Percentiles rank a stretch among this genome's conserved stretches.
These are phyloP conservation scores for Anthoscopus minutus DNA, from an alignment of 2,113 vertebrate genomes.

Conservation along the genomic window DNA sequence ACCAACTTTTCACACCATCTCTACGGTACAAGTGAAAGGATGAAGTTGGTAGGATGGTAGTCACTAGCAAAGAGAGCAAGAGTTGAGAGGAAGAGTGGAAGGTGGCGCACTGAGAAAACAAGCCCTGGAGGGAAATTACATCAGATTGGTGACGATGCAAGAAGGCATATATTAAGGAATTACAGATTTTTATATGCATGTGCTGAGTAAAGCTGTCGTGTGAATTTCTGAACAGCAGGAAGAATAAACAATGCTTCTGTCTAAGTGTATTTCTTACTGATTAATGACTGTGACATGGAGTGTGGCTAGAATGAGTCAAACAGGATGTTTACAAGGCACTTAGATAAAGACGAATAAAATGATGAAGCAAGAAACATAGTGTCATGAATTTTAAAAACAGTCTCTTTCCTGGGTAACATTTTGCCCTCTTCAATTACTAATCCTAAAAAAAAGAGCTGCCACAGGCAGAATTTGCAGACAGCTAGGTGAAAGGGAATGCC, in stretches of 20 bases:
- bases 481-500: neutral
- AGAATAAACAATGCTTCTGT: neutral
- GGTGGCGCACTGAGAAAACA: neutral
- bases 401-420: neutral
- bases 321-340: neutral
- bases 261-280: neutral
- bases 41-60: neutral
- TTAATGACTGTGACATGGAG: neutral
- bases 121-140: neutral
- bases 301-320: neutral
- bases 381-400: neutral
- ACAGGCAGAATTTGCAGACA: neutral
- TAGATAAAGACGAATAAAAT: neutral
- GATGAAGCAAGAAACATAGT: neutral
- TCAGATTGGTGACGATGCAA: neutral
- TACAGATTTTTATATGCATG: neutral
- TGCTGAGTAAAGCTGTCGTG: neutral
- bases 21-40: neutral
- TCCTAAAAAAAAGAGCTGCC: neutral
- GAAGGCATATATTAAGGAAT: neutral
- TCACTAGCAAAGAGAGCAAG: neutral
- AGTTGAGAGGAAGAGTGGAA: neutral
- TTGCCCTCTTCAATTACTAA: neutral
- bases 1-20: neutral
- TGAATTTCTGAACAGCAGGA: neutral